These are phyloP conservation scores for Buteo buteo DNA, from an alignment of 2,113 vertebrate genomes.

Conservation along the genomic window DNA sequence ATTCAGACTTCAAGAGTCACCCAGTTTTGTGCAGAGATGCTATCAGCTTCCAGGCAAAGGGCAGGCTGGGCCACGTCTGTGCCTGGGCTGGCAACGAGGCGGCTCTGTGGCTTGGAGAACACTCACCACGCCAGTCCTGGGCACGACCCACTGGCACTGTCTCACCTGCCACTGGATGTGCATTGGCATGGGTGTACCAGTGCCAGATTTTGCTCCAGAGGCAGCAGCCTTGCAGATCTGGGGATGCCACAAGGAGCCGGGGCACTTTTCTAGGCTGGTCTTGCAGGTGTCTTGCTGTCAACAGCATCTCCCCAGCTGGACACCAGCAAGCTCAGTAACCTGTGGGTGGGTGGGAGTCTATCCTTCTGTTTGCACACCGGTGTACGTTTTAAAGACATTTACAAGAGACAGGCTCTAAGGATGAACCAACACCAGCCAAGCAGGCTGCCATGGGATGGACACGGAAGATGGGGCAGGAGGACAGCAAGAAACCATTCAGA, in stretches of 20 bases:
- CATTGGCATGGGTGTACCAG: no score
- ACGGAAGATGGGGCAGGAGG: background rate
- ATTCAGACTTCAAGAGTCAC: background rate
- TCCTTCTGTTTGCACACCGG: background rate
- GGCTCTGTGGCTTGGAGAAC: background rate
- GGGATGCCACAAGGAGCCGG: background rate
- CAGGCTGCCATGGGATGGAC: background rate
- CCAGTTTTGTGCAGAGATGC: background rate
- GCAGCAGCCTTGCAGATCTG: background rate
- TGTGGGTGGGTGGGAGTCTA: background rate
- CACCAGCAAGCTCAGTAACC: background rate
- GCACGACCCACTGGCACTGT: accelerated
- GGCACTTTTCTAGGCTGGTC: background rate
- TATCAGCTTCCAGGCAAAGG: background rate
- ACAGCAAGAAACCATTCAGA: background rate
- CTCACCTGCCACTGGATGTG: accelerated
- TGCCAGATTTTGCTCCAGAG: background rate
- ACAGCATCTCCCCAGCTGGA: background rate
- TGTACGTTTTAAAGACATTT: background rate
- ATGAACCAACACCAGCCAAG: background rate
- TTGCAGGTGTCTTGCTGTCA: background rate
- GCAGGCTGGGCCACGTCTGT: background rate
- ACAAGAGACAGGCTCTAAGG: background rate
- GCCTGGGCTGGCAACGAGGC: background rate
- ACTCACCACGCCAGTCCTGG: background rate